Evolutionary conservation across 2,888 invertebrate species (phyloP), one percentile per base, ranked within the genome.

Genomic region (Conistra vaccinii): DNA sequence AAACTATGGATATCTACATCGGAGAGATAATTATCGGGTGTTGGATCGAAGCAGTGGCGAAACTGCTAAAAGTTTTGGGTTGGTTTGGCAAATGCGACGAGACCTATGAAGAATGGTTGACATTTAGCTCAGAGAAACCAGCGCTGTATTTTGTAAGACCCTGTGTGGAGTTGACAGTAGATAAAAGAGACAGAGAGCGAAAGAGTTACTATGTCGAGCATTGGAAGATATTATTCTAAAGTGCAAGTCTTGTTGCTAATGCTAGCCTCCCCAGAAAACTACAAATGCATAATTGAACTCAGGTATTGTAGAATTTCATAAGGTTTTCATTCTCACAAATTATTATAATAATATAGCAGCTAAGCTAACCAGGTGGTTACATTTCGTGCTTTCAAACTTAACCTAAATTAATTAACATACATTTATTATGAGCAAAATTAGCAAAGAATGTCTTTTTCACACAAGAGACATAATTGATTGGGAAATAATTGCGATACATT

Each of bases 321-420:
- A 65, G 0, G n/a, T 48, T 42, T 69, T 42, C 26, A 66, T 63
- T 17, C n/a, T 32, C 57, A 53, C 29, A 42, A 10, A 62, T 66
- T 42, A 45, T 20, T 53, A 62, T 57, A 14, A 60, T 29, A 42
- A 66, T 48, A 68, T 81, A 67, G 65, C 45, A 66, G 51, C 57
- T 76, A 61, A 71, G 14, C 69, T 73, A 83, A 83, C 84, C 84
- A 79, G 84, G 84, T 80, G 88, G 83, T 83, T 85, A 85, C 60
- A 69, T 73, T 73, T 77, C 75, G 71, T 79, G 73, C 73, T 72
- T 70, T 69, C 48, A 73, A 81, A 79, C 39, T 83, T 78, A 68
- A 85, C 35, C 66, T 84, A 70, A 71, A 57, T 68, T 71, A 74
- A 80, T 70, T 72, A 69, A 78, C 60, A 78, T 73, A 81, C 45